Evolutionary conservation across 2,797 vertebrate species (phyloP).

Genomic region (Coluber constrictor): DNA sequence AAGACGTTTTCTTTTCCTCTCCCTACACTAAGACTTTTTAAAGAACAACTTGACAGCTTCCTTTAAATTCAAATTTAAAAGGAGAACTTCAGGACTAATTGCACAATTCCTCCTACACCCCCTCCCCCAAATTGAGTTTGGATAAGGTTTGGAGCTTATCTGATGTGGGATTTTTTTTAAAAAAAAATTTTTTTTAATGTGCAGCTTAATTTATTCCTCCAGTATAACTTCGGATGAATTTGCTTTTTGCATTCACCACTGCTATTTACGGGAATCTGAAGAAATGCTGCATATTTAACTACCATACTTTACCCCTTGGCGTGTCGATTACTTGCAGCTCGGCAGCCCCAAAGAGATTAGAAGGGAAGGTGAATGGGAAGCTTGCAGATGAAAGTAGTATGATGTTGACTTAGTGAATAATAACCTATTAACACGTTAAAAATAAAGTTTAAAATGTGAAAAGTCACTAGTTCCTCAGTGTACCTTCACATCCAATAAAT

Average conservation of each 20-base stretch:
- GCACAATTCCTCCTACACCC: not conserved
- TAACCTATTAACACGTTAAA: not conserved
- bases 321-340: not conserved
- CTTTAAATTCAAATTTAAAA: not conserved
- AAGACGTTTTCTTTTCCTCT: constrained; percentile 5
- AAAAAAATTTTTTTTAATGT: not conserved
- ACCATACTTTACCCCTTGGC: not conserved
- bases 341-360: not conserved
- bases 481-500: not conserved
- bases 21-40: not conserved
- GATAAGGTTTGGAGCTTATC: not conserved
- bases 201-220: not conserved
- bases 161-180: not conserved
- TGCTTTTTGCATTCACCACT: not conserved
- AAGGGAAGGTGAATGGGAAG: not conserved
- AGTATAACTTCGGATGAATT: not conserved
- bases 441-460: not conserved
- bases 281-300: not conserved
- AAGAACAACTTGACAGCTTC: not conserved
- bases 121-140: not conserved
- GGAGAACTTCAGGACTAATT: not conserved
- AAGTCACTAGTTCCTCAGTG: not conserved
- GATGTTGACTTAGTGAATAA: not conserved
- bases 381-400: not conserved
- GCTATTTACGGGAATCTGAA: not conserved